Conservation (phyloP, 1,140 invertebrate species). For the Orchestia grillus region DNA sequence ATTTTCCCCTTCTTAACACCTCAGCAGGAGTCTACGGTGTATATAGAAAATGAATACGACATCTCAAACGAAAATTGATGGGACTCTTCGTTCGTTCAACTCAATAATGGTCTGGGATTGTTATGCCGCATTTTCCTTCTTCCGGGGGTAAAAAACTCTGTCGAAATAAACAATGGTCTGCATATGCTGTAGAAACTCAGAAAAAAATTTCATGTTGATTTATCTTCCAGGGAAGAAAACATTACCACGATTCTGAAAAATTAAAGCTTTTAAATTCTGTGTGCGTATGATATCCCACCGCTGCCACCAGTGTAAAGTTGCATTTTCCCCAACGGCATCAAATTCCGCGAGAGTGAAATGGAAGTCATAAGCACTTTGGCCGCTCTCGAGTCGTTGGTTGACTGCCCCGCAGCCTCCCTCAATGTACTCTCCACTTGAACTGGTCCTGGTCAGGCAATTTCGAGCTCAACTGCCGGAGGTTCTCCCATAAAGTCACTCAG, state of each 20-base stretch:
- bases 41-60: too few species aligned
- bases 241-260: background rate
- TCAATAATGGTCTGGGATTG: too few species aligned
- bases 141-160: too few species aligned
- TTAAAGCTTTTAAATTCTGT: background rate
- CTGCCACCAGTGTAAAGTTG: background rate
- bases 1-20: too few species aligned
- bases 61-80: too few species aligned
- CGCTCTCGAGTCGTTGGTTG: background rate
- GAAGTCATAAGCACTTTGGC: background rate
- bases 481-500: slow-evolving; percentile 42
- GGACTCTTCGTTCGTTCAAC: too few species aligned
- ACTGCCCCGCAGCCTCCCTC: background rate
- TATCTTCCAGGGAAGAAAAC: background rate
- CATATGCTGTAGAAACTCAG: background rate
- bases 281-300: background rate
- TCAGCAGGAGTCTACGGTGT: too few species aligned
- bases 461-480: slow-evolving; percentile 34
- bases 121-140: too few species aligned
- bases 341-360: background rate
- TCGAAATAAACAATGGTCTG: background rate
- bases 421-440: slow-evolving; percentile 34
- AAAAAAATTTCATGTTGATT: background rate
- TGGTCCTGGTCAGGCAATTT: slow-evolving; percentile 46
- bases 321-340: background rate